Conservation (phyloP, 1,140 invertebrate genomes). For the Drosophila equinoxialis region DNA sequence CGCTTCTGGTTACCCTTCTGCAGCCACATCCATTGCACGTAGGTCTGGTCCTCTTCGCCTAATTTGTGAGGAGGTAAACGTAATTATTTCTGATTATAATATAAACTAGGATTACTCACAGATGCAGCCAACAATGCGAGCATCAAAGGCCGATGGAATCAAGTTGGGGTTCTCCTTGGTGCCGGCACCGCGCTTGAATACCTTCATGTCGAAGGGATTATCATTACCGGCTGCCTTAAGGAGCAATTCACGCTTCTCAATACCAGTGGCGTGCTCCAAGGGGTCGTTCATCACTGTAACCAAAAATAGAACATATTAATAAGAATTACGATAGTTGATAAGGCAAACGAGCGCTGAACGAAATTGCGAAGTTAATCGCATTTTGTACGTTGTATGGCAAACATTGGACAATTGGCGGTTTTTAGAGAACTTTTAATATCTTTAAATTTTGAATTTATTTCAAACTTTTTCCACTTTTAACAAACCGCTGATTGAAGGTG, state of each 20-base stretch:
- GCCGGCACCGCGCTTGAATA: conserved; percentile 90
- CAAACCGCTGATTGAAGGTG: too few species aligned
- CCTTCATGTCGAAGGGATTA: conserved; percentile 94
- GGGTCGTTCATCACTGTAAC: conserved; percentile 90
- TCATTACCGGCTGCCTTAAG: conserved; percentile 93
- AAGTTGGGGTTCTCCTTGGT: conserved; percentile 94
- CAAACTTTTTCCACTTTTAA: neutral
- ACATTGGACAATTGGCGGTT: neutral
- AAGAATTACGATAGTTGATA: conserved; percentile 43
- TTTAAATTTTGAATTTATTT: neutral
- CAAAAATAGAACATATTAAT: conserved; percentile 18
- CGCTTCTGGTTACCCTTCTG: conserved; percentile 93
- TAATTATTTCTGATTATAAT: neutral
- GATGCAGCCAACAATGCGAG: conserved; percentile 96
- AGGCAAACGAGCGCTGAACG: neutral
- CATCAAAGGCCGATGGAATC: conserved; percentile 94
- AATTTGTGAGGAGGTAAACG: conserved; percentile 22
- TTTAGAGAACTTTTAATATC: neutral
- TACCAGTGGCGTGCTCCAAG: conserved; percentile 95
- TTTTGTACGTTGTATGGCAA: neutral
- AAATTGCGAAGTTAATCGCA: neutral
- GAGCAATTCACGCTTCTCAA: conserved; percentile 94
- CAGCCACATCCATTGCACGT: conserved; percentile 97
- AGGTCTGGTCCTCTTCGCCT: conserved; percentile 94
- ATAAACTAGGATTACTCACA: conserved; percentile 85